These are phyloP conservation scores for Drosophila pruinosa DNA, from an alignment of 1,140 invertebrate species.

Conservation along the genomic window DNA sequence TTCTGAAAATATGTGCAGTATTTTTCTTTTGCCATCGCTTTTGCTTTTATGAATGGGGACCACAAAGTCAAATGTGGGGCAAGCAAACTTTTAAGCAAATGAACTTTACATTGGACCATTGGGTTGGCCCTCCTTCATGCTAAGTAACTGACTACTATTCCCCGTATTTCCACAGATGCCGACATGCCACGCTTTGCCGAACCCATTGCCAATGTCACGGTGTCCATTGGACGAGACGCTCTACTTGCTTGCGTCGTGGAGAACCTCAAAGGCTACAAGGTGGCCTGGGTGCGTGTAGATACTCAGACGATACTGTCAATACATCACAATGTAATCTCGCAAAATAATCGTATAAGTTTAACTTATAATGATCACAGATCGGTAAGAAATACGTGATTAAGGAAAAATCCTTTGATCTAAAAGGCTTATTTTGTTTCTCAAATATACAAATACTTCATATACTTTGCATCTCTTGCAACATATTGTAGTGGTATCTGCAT, in stretches of 20 bases:
- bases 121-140: neutral
- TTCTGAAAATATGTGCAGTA: slow-evolving; percentile 11
- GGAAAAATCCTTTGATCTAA: too few relatives aligned
- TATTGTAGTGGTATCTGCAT: slow-evolving; percentile 89
- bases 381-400: slow-evolving; percentile 27
- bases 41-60: slow-evolving; percentile 16
- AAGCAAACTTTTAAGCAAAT: slow-evolving; percentile 38
- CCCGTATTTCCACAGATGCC: slow-evolving; percentile 82
- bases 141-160: neutral
- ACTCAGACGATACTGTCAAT: slow-evolving; percentile 96
- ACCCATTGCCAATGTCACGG: slow-evolving; percentile 95
- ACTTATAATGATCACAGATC: slow-evolving; percentile 94
- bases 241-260: slow-evolving; percentile 96
- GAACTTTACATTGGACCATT: slow-evolving; percentile 17
- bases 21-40: slow-evolving; percentile 11
- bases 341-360: slow-evolving; percentile 92
- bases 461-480: too few relatives aligned
- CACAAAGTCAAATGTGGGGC: slow-evolving; percentile 28
- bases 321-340: slow-evolving; percentile 94
- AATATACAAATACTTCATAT: too few relatives aligned
- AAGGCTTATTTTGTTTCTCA: too few relatives aligned
- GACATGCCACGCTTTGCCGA: slow-evolving; percentile 92
- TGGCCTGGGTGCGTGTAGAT: slow-evolving; percentile 95
- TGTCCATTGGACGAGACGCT: slow-evolving; percentile 94
- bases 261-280: slow-evolving; percentile 94